Percentiles rank a stretch among this genome's conserved stretches.
Evolutionary conservation across 2,113 vertebrate species (phyloP).

Genomic region (Salvelinus fontinalis): DNA sequence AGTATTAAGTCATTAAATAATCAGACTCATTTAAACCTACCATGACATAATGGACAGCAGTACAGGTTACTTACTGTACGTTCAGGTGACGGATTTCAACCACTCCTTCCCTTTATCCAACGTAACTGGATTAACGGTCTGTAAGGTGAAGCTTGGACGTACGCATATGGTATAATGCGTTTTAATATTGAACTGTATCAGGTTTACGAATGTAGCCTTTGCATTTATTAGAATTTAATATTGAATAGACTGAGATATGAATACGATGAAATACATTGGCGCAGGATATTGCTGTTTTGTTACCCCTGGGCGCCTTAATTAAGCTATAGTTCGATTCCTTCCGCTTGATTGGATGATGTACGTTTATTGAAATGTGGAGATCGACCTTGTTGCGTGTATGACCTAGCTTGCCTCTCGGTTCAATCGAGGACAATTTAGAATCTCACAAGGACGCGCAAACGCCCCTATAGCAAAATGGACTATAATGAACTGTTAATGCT

Average conservation of each 20-base stretch:
- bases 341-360: neutral
- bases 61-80: slow-evolving; percentile 14
- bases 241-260: neutral
- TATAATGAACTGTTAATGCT: no score
- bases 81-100: slow-evolving; percentile 39
- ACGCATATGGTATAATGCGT: neutral
- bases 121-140: slow-evolving; percentile 50
- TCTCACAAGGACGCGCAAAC: neutral
- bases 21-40: slow-evolving; percentile 42
- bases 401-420: neutral
- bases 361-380: neutral
- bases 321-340: neutral
- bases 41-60: slow-evolving; percentile 45
- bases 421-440: slow-evolving; percentile 25
- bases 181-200: neutral
- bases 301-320: neutral
- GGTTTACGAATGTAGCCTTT: neutral
- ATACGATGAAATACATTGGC: neutral
- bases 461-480: neutral
- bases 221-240: neutral
- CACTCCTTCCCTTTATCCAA: slow-evolving; percentile 40
- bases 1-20: slow-evolving; percentile 42
- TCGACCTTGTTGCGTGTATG: neutral
- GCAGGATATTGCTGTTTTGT: neutral
- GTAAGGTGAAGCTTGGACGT: neutral